phyloP scores from a whole-genome alignment of 1,140 invertebrate species.

The Caerostris extrusa region DNA sequence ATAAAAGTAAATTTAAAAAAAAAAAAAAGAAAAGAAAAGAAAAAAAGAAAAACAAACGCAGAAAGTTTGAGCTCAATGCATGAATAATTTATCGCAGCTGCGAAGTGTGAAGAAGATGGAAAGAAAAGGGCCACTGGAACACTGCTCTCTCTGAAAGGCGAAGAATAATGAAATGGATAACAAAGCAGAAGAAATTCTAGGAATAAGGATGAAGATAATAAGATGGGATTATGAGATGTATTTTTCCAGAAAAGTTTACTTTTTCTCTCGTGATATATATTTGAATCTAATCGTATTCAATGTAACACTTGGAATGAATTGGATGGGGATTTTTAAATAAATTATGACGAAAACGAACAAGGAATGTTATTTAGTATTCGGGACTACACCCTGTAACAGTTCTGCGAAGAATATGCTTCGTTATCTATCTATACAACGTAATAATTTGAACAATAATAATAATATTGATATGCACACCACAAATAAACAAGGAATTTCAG shows the following conservation, averaged over 20 bases:
- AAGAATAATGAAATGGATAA: not conserved
- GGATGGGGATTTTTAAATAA: not conserved
- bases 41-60: not conserved
- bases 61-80: slow-evolving; percentile 45
- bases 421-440: too few relatives aligned
- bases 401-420: too few relatives aligned
- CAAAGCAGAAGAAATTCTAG: not conserved
- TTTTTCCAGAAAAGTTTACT: not conserved
- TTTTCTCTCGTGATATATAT: not conserved
- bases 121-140: slow-evolving; percentile 48
- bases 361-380: not conserved
- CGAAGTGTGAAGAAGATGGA: slow-evolving; percentile 14
- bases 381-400: too few relatives aligned
- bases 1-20: not conserved
- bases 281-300: not conserved
- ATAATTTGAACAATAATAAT: too few relatives aligned
- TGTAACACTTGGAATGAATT: not conserved
- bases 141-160: not conserved
- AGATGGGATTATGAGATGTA: not conserved
- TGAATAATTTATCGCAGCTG: slow-evolving; percentile 54
- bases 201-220: not conserved
- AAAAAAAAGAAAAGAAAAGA: not conserved
- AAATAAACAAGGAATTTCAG: too few relatives aligned
- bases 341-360: not conserved
- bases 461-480: too few relatives aligned